These are phyloP conservation scores for Brachionichthys hirsutus DNA, from an alignment of 2,113 vertebrate species.

Conservation along the genomic window DNA sequence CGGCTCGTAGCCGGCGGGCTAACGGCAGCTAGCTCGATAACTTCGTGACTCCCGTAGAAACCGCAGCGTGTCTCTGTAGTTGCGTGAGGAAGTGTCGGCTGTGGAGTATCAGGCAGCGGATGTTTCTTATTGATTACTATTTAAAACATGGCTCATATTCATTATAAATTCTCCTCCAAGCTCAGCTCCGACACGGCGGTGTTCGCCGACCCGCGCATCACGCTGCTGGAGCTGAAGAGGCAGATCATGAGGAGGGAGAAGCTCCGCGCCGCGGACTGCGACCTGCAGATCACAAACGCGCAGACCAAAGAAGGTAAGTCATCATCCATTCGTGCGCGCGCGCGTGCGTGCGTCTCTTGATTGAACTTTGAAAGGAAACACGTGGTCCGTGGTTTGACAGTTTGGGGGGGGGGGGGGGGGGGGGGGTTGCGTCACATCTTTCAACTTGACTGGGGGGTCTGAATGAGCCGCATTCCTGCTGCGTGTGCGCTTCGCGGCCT, in stretches of 20 bases:
- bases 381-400: constrained; percentile 59
- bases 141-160: constrained; percentile 88
- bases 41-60: constrained; percentile 26
- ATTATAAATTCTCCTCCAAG: constrained; percentile 98
- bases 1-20: constrained; percentile 28
- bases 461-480: constrained; percentile 50
- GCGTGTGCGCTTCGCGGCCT: constrained; percentile 9
- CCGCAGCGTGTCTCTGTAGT: background rate
- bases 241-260: constrained; percentile 95
- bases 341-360: background rate
- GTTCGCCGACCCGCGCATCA: constrained; percentile 92
- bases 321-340: no score
- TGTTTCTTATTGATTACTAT: background rate
- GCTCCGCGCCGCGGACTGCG: constrained; percentile 91
- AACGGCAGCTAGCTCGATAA: constrained; percentile 50
- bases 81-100: background rate
- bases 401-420: constrained; percentile 11
- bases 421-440: constrained; percentile 27
- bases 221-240: constrained; percentile 90
- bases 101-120: background rate
- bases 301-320: constrained; percentile 94
- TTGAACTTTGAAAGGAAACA: constrained; percentile 39
- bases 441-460: constrained; percentile 28
- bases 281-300: constrained; percentile 95
- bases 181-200: constrained; percentile 96